These are phyloP conservation scores for Clostera curtula DNA, from an alignment of 2,888 invertebrate species.

Conservation along the genomic window DNA sequence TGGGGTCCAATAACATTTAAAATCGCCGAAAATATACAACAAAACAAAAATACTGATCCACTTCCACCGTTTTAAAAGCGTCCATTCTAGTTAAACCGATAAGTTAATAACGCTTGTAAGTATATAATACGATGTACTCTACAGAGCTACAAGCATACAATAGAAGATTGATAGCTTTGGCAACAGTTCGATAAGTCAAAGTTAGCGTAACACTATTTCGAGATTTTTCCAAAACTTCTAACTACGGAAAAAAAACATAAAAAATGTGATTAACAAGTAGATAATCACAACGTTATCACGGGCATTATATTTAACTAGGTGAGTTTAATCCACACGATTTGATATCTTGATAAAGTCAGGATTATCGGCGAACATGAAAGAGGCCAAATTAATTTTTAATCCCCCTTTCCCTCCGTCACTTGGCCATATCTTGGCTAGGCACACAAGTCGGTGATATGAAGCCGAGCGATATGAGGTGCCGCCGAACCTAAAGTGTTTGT, in stretches of 20 bases:
- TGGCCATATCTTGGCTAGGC: conserved; percentile 46
- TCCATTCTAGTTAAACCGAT: too few species aligned
- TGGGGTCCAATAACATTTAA: too few species aligned
- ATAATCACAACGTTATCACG: conserved; percentile 62
- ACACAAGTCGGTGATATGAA: conserved; percentile 38
- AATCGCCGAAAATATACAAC: too few species aligned
- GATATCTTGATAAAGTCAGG: conserved; percentile 69
- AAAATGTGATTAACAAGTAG: conserved; percentile 31
- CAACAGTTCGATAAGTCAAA: too few species aligned
- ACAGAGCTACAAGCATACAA: too few species aligned
- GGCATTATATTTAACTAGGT: conserved; percentile 64
- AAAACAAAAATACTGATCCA: too few species aligned
- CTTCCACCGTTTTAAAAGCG: too few species aligned
- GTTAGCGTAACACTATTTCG: too few species aligned
- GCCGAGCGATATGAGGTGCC: conserved; percentile 25
- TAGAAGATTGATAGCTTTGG: too few species aligned
- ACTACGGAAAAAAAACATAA: background rate
- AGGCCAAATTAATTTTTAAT: conserved; percentile 71
- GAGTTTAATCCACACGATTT: conserved; percentile 65
- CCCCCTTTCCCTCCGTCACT: conserved; percentile 57
- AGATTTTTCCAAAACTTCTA: background rate
- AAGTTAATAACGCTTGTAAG: too few species aligned
- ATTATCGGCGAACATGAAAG: conserved; percentile 73
- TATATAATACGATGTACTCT: too few species aligned
- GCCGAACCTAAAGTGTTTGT: too few species aligned